Evolutionary conservation across 2,797 vertebrate species (phyloP), one percentile per base, ranked within the genome.

Genomic region (Acanthiza pusilla): DNA sequence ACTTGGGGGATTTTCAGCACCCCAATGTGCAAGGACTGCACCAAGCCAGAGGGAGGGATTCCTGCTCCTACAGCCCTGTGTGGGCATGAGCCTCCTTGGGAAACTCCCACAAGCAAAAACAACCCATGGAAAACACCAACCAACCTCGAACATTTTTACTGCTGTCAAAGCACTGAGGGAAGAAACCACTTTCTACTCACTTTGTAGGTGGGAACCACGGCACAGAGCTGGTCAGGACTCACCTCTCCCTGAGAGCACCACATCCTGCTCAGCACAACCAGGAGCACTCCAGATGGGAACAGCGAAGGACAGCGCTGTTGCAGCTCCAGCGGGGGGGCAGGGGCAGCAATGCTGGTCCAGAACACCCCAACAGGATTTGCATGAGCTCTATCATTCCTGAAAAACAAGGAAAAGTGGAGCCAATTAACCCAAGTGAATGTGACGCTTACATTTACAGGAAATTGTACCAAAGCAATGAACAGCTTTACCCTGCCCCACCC

Each of bases 251-350:
- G 48, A 48, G 54, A n/a, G 3, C 30, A 36, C 4, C 9, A 3
- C 0, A 0, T 60, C 63, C 57, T 38, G 43, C 17, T 60, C 57
- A 43, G n/a, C 48, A 55, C 57, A 13, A 7, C 22, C 0, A 0
- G 7, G 30, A 71, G 19, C 0, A 1, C 27, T 36, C 34, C 0
- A 13, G n/a, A 38, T 12, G 4, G 40, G 38, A 30, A 21, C 22
- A 36, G 32, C 6, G 34, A 23, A 82, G 38, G 27, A 21, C 22
- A 36, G 42, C 42, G 16, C 50, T 1, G 0, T 0, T 1, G 12
- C 43, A 58, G 81, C 47, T 34, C 42, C 48, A 51, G 51, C 0
- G 0, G 16, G 15, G 18, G 13, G 38, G 23, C 36, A 65, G 13
- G 5, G 48, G 53, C 58, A 85, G 36, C 32, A 67, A 8, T 8